Percentiles rank a stretch among this genome's conserved stretches.
phyloP scores from a whole-genome alignment of 2,113 vertebrate species.

The Dasyornis broadbenti region DNA sequence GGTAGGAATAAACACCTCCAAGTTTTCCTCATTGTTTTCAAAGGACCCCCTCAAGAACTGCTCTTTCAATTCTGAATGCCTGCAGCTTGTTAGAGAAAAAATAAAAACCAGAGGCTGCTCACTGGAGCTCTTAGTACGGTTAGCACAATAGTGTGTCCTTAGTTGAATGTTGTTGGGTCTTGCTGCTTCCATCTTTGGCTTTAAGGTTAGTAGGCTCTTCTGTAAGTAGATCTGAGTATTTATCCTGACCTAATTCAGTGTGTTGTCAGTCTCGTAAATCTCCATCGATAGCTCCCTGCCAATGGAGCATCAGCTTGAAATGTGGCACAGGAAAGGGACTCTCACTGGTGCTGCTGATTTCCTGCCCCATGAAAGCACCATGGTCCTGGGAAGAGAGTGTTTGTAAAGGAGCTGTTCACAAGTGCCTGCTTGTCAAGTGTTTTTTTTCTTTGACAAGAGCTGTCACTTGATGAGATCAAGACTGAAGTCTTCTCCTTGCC shows the following conservation, averaged over 20 bases:
- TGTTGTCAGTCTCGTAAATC: not conserved
- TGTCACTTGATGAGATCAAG: not conserved
- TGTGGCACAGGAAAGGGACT: rapidly evolving
- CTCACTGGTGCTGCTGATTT: not conserved
- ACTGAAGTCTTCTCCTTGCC: not conserved
- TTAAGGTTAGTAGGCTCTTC: conserved; percentile 18
- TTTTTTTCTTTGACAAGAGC: not conserved
- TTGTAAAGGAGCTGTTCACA: not conserved
- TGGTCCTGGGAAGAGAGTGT: not conserved
- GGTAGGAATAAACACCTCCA: not conserved
- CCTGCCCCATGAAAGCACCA: not conserved
- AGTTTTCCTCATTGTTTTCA: not conserved
- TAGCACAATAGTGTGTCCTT: not conserved
- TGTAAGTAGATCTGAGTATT: not conserved
- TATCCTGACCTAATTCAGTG: conserved; percentile 7
- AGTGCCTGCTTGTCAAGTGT: not conserved
- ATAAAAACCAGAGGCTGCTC: not conserved
- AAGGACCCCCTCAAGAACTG: not conserved
- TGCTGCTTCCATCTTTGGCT: not conserved
- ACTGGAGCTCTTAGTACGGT: not conserved
- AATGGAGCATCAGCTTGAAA: not conserved
- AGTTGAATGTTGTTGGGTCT: not conserved
- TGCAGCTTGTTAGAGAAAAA: not conserved
- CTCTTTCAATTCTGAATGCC: not conserved
- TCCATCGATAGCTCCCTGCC: rapidly evolving